Evolutionary conservation across 1,140 invertebrate species (phyloP).

Genomic region (Vanessa atalanta): DNA sequence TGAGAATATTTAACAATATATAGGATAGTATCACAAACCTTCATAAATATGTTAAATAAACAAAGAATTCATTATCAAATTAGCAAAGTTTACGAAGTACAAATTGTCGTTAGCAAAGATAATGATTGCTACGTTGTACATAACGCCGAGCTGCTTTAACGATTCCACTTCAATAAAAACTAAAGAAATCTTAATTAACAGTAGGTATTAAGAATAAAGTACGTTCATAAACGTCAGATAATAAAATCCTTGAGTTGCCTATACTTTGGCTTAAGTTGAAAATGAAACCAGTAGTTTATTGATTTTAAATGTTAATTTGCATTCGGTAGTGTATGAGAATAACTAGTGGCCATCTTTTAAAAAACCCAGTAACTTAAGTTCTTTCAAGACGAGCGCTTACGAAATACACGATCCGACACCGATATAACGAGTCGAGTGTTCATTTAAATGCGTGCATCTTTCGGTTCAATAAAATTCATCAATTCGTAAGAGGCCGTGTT

Average conservation of each 20-base stretch:
- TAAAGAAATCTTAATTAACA: conserved; percentile 39
- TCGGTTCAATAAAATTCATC: conserved; percentile 31
- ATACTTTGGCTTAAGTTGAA: conserved; percentile 32
- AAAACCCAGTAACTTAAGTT: conserved; percentile 23
- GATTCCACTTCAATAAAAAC: conserved; percentile 32
- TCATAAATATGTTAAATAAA: too few relatives aligned
- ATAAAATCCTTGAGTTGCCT: conserved; percentile 39
- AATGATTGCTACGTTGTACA: conserved; percentile 24
- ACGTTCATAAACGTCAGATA: conserved; percentile 37
- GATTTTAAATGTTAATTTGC: conserved; percentile 42
- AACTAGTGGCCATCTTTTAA: conserved; percentile 8
- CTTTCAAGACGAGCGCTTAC: conserved; percentile 25
- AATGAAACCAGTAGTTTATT: conserved; percentile 41
- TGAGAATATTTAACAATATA: too few relatives aligned
- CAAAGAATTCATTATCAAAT: too few relatives aligned
- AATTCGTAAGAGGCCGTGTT: conserved; percentile 17
- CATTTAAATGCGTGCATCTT: conserved; percentile 38
- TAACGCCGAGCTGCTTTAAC: conserved; percentile 34
- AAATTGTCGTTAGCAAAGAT: conserved; percentile 31
- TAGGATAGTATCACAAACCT: too few relatives aligned
- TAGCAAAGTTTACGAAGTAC: conserved; percentile 12
- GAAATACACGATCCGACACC: conserved; percentile 14
- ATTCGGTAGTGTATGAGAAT: conserved; percentile 21
- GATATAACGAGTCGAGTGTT: conserved; percentile 25
- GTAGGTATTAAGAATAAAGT: conserved; percentile 39